Percentiles rank a stretch among this genome's conserved stretches.
Evolutionary conservation across 2,888 invertebrate species (phyloP).

Genomic region (Rosalia funebris): DNA sequence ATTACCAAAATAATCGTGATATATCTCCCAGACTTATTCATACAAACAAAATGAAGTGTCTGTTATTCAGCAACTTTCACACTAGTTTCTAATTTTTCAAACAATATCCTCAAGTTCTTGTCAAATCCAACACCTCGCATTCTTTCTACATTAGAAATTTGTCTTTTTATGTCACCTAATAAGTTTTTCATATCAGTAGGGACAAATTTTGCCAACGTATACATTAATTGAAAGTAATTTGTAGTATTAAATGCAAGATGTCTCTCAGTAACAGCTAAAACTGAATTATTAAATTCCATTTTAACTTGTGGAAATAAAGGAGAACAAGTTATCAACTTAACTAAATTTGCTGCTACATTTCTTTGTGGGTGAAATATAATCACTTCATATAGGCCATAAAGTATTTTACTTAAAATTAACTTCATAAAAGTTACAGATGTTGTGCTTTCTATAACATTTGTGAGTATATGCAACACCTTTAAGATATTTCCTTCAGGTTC

Average conservation of each 20-base stretch:
- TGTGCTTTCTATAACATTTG: conserved; percentile 50
- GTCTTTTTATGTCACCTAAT: conserved; percentile 56
- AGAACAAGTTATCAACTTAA: conserved; percentile 51
- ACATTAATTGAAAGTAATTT: conserved; percentile 61
- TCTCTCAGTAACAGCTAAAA: conserved; percentile 59
- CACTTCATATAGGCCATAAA: conserved; percentile 56
- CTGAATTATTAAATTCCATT: conserved; percentile 50
- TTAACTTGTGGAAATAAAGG: conserved; percentile 50
- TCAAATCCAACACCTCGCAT: conserved; percentile 65
- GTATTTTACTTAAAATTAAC: conserved; percentile 48
- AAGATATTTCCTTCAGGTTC: conserved; percentile 54
- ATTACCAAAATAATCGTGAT: too few species aligned
- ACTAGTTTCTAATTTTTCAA: conserved; percentile 52
- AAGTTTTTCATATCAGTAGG: conserved; percentile 56
- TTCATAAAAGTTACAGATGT: conserved; percentile 44
- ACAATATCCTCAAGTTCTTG: conserved; percentile 60
- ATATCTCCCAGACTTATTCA: too few species aligned
- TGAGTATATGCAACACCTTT: conserved; percentile 56
- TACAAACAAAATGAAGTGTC: too few species aligned
- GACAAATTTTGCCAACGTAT: conserved; percentile 56
- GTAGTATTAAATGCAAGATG: conserved; percentile 64
- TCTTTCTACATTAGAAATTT: conserved; percentile 62
- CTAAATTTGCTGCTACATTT: conserved; percentile 50
- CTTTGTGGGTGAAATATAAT: conserved; percentile 58
- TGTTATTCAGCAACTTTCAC: conserved; percentile 23